phyloP scores from a whole-genome alignment of 2,888 invertebrate species.

The Anodontia alba region DNA sequence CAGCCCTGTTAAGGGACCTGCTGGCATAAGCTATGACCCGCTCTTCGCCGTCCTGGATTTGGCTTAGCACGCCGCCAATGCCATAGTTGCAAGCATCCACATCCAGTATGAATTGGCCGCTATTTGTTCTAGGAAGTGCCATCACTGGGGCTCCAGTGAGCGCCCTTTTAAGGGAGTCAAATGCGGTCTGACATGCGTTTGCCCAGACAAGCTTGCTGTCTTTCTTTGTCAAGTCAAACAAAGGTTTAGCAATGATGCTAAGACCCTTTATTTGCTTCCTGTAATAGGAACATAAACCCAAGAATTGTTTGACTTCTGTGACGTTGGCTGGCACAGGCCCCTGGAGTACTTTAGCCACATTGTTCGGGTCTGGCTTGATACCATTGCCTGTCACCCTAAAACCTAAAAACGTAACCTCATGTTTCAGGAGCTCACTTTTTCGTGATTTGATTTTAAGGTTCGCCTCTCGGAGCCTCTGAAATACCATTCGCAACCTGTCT shows the following conservation, averaged over 20 bases:
- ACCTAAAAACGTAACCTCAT: conserved; percentile 48
- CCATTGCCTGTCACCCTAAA: conserved; percentile 29
- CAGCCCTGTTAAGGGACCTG: conserved; percentile 22
- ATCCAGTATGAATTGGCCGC: conserved; percentile 39
- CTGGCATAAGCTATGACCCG: conserved; percentile 40
- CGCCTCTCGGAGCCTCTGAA: conserved; percentile 39
- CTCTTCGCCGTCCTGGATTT: conserved; percentile 39
- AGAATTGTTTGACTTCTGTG: conserved; percentile 41
- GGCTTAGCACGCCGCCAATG: conserved; percentile 49
- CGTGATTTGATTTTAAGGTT: conserved; percentile 57
- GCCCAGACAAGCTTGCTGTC: conserved; percentile 25
- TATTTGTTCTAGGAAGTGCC: conserved; percentile 30
- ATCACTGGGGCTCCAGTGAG: conserved; percentile 39
- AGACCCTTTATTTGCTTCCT: conserved; percentile 32
- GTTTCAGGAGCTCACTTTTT: conserved; percentile 47
- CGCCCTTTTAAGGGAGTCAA: conserved; percentile 28
- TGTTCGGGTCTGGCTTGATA: conserved; percentile 18
- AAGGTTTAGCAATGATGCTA: conserved; percentile 33
- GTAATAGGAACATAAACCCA: conserved; percentile 46
- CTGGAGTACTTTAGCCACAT: conserved; percentile 21
- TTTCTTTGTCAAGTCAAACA: conserved; percentile 26
- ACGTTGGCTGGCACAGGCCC: conserved; percentile 30
- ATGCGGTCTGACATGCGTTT: conserved; percentile 32
- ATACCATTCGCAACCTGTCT: conserved; percentile 37
- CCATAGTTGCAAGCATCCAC: conserved; percentile 41